phyloP scores from a whole-genome alignment of 2,888 invertebrate genomes.

The Romanomermis culicivorax region DNA sequence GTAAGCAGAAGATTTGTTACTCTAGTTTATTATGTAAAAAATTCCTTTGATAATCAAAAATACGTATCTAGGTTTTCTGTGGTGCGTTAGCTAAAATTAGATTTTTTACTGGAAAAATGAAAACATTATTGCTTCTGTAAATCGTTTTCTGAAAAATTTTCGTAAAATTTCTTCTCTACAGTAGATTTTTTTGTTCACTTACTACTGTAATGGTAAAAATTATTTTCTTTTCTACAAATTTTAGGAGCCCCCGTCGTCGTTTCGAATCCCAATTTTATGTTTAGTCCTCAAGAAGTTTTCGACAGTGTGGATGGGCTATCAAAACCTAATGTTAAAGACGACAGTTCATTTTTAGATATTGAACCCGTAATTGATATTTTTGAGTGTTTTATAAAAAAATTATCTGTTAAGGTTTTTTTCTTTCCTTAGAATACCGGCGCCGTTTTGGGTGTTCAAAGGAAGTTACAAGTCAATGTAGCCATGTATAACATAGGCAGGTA shows the following conservation, averaged over 20 bases:
- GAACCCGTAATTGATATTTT: neutral
- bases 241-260: slow-evolving; percentile 1
- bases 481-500: slow-evolving; percentile 1
- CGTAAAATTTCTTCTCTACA: neutral
- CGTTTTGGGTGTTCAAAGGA: neutral
- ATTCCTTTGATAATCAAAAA: too few species aligned
- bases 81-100: too few species aligned
- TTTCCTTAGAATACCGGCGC: neutral
- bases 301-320: neutral
- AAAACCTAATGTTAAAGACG: neutral
- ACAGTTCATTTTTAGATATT: neutral
- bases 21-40: too few species aligned
- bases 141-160: too few species aligned
- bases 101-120: too few species aligned
- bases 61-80: too few species aligned
- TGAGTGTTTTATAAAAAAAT: neutral
- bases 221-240: neutral
- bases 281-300: neutral
- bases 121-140: too few species aligned
- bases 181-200: too few species aligned
- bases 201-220: neutral
- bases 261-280: neutral
- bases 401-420: neutral
- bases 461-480: neutral
- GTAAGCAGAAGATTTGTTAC: too few species aligned